Base-by-base conservation (phyloP, 92 coral and sea anemone genomes). In the Scolanthus callimorphus region DNA sequence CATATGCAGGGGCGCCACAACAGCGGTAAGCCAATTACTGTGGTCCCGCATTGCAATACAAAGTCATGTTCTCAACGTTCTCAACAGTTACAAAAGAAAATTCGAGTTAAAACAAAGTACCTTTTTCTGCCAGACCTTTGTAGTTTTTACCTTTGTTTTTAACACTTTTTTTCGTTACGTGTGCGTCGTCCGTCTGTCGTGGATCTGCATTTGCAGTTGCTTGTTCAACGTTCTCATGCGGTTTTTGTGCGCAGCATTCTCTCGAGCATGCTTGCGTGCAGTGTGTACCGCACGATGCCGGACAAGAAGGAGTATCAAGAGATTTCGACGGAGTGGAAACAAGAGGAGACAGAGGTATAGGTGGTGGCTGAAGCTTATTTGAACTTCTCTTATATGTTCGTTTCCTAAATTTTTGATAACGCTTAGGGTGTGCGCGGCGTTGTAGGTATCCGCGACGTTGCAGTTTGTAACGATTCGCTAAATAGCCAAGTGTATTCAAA, bases 181-280 rank as follows among this genome's bases (percentile, higher is more conserved):
- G n/a, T n/a, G n/a, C n/a, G n/a, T n/a, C n/a, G n/a, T n/a, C n/a
- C n/a, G n/a, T n/a, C n/a, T n/a, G n/a, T n/a, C n/a, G n/a, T n/a
- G n/a, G n/a, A n/a, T n/a, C n/a, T n/a, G n/a, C n/a, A n/a, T n/a
- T n/a, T n/a, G n/a, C n/a, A n/a, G n/a, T n/a, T n/a, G n/a, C n/a
- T n/a, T n/a, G n/a, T n/a, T n/a, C n/a, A n/a, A n/a, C n/a, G n/a
- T n/a, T n/a, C n/a, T n/a, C n/a, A n/a, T n/a, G n/a, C n/a, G n/a
- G n/a, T n/a, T n/a, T n/a, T n/a, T n/a, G n/a, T n/a, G 54, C 59
- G 31, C 98, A 88, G 63, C 98, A 88, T 27, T 77, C 82, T 31
- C 85, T 84, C 1, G 96, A 70, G 55, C 97, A 91, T 4, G 70
- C 69, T 12, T 62, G 71, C 2, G 88, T 76, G 65, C 97, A 91